A percentile compares a stretch with the other conserved stretches of the same genome.
These are phyloP conservation scores for Lycocerus yunnanus DNA, from an alignment of 2,888 invertebrate species.

Conservation along the genomic window DNA sequence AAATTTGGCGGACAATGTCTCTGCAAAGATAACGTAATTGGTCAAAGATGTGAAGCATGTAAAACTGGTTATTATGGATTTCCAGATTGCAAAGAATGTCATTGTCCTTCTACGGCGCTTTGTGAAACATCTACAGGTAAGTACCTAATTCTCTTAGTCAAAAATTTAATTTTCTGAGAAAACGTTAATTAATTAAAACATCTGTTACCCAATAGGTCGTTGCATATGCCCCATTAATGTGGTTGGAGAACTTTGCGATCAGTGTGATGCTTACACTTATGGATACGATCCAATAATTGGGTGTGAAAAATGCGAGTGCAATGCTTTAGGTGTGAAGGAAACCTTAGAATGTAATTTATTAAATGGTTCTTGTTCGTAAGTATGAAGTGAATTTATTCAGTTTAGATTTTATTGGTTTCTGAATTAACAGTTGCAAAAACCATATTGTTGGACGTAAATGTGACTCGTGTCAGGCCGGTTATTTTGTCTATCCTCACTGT, in stretches of 20 bases:
- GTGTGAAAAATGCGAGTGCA: conserved; percentile 93
- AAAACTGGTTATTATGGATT: conserved; percentile 93
- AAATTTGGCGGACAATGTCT: conserved; percentile 96
- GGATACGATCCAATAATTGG: conserved; percentile 94
- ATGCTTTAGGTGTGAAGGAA: conserved; percentile 77
- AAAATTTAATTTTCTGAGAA: no score
- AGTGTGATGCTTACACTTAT: conserved; percentile 86
- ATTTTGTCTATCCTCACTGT: conserved; percentile 88
- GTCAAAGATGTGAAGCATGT: conserved; percentile 80
- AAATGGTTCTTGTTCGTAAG: conserved; percentile 83
- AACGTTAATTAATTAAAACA: neutral
- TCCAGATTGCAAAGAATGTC: conserved; percentile 89
- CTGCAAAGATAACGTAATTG: conserved; percentile 92
- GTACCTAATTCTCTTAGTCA: no score
- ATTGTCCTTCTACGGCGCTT: conserved; percentile 81
- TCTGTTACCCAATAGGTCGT: conserved; percentile 46
- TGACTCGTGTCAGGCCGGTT: conserved; percentile 83
- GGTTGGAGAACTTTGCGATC: conserved; percentile 86
- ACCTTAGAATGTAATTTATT: conserved; percentile 86
- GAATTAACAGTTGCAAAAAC: conserved; percentile 68
- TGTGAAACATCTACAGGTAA: conserved; percentile 74
- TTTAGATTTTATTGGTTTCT: conserved; percentile 1
- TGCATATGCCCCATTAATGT: conserved; percentile 94
- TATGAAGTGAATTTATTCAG: conserved; percentile 33
- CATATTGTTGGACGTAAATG: conserved; percentile 90